phyloP scores from a whole-genome alignment of 1,140 invertebrate genomes.

The Drosophila sp. region DNA sequence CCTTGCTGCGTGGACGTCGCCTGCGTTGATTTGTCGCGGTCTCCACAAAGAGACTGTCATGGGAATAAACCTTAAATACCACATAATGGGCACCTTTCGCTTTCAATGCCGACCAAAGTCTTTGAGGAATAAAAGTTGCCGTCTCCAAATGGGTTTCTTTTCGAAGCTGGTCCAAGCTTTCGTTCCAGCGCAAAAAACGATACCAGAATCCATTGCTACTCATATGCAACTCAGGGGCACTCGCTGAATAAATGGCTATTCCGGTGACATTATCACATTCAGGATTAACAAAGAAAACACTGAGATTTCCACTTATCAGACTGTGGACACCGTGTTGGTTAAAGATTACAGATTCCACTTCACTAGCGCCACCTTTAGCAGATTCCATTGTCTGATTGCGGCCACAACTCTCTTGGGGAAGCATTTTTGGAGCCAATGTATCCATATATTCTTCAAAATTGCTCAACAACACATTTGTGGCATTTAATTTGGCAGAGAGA shows the following conservation, averaged over 20 bases:
- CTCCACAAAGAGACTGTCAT: constrained; percentile 73
- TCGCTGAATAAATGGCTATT: constrained; percentile 51
- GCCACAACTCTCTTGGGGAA: constrained; percentile 37
- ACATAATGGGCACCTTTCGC: constrained; percentile 31
- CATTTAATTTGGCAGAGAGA: constrained; percentile 58
- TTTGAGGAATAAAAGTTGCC: constrained; percentile 55
- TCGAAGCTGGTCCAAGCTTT: constrained; percentile 37
- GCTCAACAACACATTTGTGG: constrained; percentile 62
- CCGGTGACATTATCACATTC: constrained; percentile 58
- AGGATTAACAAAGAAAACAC: constrained; percentile 76
- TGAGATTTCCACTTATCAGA: constrained; percentile 57
- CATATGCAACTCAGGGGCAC: not conserved
- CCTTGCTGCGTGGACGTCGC: constrained; percentile 51
- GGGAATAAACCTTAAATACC: constrained; percentile 70
- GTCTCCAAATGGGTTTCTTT: constrained; percentile 46
- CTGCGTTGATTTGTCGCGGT: constrained; percentile 15
- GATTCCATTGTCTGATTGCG: too few species aligned
- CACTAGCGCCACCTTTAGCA: not conserved
- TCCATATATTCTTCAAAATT: constrained; percentile 70
- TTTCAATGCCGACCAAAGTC: constrained; percentile 45
- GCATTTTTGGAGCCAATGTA: constrained; percentile 41
- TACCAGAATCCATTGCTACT: constrained; percentile 42
- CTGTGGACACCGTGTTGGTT: constrained; percentile 52
- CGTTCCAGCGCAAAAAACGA: constrained; percentile 54
- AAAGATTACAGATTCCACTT: constrained; percentile 33